These are phyloP conservation scores for Gambusia affinis DNA, from an alignment of 2,113 vertebrate species.

Conservation along the genomic window DNA sequence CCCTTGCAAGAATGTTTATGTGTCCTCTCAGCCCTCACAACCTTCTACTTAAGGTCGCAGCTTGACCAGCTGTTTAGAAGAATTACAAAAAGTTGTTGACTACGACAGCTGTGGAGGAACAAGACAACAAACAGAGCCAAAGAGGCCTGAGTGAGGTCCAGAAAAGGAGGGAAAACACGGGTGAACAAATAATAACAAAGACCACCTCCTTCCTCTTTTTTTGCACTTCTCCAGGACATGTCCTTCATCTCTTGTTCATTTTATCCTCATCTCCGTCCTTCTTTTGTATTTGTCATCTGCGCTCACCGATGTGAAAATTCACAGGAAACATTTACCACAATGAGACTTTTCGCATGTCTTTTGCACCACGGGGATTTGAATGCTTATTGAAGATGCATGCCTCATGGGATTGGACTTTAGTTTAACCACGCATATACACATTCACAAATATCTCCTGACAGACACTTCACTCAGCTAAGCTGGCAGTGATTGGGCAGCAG, in stretches of 20 bases:
- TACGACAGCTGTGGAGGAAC: conserved; percentile 68
- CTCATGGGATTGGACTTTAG: conserved; percentile 26
- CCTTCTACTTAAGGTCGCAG: conserved; percentile 19
- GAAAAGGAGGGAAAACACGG: conserved; percentile 46
- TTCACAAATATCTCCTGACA: conserved; percentile 51
- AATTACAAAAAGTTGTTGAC: conserved; percentile 31
- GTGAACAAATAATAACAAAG: conserved; percentile 69
- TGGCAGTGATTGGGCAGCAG: conserved; percentile 47
- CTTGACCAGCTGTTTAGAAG: conserved; percentile 47
- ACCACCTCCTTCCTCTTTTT: conserved; percentile 67
- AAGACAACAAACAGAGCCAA: conserved; percentile 47
- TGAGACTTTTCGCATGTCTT: conserved; percentile 60
- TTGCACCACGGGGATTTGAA: conserved; percentile 45
- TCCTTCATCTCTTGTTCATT: conserved; percentile 72
- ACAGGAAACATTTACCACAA: conserved; percentile 69
- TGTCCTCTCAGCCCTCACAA: conserved; percentile 20
- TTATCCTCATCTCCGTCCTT: conserved; percentile 69
- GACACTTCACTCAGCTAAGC: conserved; percentile 33
- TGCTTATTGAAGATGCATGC: conserved; percentile 21
- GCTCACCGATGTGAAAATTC: conserved; percentile 59
- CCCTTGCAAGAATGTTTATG: not conserved
- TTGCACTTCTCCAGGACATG: conserved; percentile 65
- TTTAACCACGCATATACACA: conserved; percentile 30
- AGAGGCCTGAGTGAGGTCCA: conserved; percentile 14
- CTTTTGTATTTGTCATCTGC: conserved; percentile 65